Conservation (phyloP, 2,888 invertebrate species). For the Notodromas monacha region DNA sequence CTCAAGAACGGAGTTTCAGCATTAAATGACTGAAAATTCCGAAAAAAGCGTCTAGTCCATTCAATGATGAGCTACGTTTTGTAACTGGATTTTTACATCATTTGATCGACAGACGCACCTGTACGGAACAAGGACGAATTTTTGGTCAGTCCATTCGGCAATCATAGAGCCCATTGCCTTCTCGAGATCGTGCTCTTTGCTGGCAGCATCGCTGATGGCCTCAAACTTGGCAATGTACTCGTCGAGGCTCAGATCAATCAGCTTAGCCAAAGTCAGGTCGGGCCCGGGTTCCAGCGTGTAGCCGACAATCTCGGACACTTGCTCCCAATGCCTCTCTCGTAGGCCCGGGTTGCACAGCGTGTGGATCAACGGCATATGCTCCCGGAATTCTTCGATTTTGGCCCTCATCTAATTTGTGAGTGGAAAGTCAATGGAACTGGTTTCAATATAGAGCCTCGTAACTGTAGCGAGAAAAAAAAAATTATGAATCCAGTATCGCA, state of each 20-base stretch:
- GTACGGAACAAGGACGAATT: constrained; percentile 35
- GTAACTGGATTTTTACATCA: not conserved
- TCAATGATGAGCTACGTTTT: not conserved
- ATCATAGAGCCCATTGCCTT: constrained; percentile 59
- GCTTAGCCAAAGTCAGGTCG: constrained; percentile 43
- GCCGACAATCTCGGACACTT: constrained; percentile 51
- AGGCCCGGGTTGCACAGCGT: constrained; percentile 80
- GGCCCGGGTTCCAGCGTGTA: constrained; percentile 54
- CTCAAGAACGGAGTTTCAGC: constrained; percentile 6
- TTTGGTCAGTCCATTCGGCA: constrained; percentile 52
- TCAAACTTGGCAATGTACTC: constrained; percentile 68
- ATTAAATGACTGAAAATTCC: too few relatives aligned
- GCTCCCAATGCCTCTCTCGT: constrained; percentile 16
- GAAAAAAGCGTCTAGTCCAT: too few relatives aligned
- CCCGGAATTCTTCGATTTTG: constrained; percentile 53
- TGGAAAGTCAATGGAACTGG: not conserved
- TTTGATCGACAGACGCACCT: constrained; percentile 19
- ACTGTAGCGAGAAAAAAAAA: too few relatives aligned
- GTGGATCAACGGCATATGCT: constrained; percentile 48
- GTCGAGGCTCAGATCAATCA: constrained; percentile 53
- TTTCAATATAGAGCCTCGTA: constrained; percentile 5
- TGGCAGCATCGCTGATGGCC: constrained; percentile 65
- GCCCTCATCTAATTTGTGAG: constrained; percentile 12
- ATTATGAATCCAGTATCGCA: too few relatives aligned
- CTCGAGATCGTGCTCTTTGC: constrained; percentile 75